These are phyloP conservation scores for Rhorus exstirpatorius DNA, from an alignment of 2,888 invertebrate species.

Conservation along the genomic window DNA sequence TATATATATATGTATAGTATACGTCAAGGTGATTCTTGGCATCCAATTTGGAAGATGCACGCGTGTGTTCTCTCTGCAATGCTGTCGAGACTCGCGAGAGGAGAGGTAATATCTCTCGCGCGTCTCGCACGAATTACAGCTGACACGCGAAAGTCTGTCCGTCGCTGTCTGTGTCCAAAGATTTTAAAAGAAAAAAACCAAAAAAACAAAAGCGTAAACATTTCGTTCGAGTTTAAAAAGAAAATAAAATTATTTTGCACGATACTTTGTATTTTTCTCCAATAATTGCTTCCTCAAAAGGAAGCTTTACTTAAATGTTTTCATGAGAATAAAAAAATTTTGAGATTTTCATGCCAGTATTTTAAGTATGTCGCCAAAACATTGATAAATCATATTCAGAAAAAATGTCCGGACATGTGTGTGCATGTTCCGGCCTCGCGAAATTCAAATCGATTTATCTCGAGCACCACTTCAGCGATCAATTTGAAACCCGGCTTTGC, in stretches of 20 bases:
- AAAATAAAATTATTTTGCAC: conserved; percentile 2
- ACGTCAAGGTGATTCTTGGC: conserved; percentile 63
- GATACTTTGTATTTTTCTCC: neutral
- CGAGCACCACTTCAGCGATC: too few relatives aligned
- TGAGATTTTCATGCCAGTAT: too few relatives aligned
- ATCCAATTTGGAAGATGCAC: conserved; percentile 65
- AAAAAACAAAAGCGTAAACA: neutral
- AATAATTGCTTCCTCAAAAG: too few relatives aligned
- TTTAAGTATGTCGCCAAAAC: too few relatives aligned
- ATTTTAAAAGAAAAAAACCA: conserved; percentile 34
- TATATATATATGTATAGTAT: conserved; percentile 6
- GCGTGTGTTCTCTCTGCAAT: conserved; percentile 35
- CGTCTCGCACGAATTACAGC: conserved; percentile 64
- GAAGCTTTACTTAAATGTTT: too few relatives aligned
- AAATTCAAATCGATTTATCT: too few relatives aligned
- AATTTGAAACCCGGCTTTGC: too few relatives aligned
- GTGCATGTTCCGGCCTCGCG: too few relatives aligned
- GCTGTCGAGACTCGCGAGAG: conserved; percentile 27
- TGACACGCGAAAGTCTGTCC: conserved; percentile 64
- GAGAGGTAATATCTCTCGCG: conserved; percentile 58
- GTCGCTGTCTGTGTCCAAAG: conserved; percentile 16
- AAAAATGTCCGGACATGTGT: too few relatives aligned
- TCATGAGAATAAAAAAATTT: too few relatives aligned
- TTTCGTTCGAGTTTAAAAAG: neutral
- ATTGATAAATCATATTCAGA: too few relatives aligned